Percentiles rank a stretch among this genome's conserved stretches.
These are phyloP conservation scores for Pristionchus exspectatus DNA, from an alignment of 2,888 invertebrate species.

Conservation along the genomic window DNA sequence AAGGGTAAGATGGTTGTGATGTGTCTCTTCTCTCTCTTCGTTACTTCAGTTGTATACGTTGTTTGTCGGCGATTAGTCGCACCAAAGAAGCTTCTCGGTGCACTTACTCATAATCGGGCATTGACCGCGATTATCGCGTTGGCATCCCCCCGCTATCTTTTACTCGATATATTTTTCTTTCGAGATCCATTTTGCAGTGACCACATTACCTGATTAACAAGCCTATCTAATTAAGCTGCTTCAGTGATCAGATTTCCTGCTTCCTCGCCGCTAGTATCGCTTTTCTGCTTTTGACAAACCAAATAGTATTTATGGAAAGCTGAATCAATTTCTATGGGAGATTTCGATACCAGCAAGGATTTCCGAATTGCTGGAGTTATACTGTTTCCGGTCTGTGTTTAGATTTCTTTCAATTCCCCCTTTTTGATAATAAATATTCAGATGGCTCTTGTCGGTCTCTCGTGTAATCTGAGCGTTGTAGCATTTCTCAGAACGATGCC, in stretches of 20 bases:
- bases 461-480: background rate
- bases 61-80: too few species aligned
- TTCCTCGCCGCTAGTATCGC: background rate
- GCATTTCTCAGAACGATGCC: background rate
- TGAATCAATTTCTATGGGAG: background rate
- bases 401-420: accelerated
- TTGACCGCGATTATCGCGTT: too few species aligned
- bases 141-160: too few species aligned
- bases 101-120: background rate
- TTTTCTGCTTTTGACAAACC: background rate
- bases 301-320: background rate
- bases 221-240: too few species aligned
- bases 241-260: background rate
- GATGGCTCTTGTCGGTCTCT: background rate
- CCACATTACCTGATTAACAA: too few species aligned
- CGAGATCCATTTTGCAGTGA: too few species aligned
- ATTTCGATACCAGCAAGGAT: background rate
- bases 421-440: background rate
- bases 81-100: background rate
- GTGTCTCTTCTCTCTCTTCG: too few species aligned
- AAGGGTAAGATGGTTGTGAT: too few species aligned
- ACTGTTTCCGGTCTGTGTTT: background rate
- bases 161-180: too few species aligned
- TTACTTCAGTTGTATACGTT: background rate
- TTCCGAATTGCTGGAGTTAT: background rate